Percentiles rank a stretch among this genome's conserved stretches.
phyloP scores from a whole-genome alignment of 1,140 invertebrate genomes.

The Pseudomyrmex gracilis region DNA sequence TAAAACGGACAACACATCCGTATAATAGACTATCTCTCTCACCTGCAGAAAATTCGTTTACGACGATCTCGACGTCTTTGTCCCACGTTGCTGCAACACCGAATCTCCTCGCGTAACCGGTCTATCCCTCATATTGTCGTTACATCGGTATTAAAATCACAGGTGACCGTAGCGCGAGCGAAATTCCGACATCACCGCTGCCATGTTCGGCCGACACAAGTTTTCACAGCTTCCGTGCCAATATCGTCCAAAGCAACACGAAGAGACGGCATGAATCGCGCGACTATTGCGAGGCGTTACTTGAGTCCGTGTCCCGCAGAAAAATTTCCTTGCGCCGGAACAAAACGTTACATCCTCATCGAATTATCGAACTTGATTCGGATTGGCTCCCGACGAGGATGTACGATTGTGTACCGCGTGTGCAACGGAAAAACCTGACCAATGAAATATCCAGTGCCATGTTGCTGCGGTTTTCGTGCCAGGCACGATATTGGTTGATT shows the following conservation, averaged over 20 bases:
- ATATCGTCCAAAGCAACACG: not conserved
- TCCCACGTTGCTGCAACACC: not conserved
- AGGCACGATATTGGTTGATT: no score
- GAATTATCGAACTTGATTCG: no score
- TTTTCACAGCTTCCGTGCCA: conserved; percentile 1
- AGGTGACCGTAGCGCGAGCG: not conserved
- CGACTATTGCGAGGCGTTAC: conserved; percentile 14
- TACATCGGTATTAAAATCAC: conserved; percentile 20
- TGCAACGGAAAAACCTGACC: no score
- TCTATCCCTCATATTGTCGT: conserved; percentile 46
- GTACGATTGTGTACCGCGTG: no score
- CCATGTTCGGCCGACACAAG: conserved; percentile 30
- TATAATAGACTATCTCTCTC: not conserved
- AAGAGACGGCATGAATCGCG: conserved; percentile 27
- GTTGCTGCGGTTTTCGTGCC: no score
- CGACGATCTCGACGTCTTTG: not conserved
- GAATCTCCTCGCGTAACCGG: not conserved
- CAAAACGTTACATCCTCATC: not conserved
- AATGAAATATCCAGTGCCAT: no score
- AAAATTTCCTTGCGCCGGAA: not conserved
- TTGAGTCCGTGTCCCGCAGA: not conserved
- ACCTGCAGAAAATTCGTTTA: conserved; percentile 12
- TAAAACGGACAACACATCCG: no score
- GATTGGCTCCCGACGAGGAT: no score
- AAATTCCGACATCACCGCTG: conserved; percentile 15